Evolutionary conservation across 2,888 invertebrate species (phyloP), one percentile per base, ranked within the genome.

Genomic region (Drosophila helvetica): DNA sequence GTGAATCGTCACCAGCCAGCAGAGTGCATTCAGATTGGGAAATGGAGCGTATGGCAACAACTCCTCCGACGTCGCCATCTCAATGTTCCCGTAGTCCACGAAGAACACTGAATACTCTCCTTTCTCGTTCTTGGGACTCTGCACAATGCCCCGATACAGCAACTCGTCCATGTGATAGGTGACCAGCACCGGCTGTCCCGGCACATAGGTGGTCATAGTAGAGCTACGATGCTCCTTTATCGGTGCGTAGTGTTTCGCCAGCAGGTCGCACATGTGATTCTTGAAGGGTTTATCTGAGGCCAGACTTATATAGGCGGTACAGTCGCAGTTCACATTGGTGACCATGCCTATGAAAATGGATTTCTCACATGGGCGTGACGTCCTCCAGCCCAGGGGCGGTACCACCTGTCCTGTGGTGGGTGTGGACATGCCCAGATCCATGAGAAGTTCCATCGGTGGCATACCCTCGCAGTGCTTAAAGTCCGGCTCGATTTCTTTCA

Each of bases 1-100:
- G 50, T 93, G 80, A 22, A 97, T 92, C 12, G 92, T 80, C 77
- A 95, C 95, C 84, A 93, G 94, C 51, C 93, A 93, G 0, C 95
- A 94, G 89, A 96, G 94, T 15, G 94, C 93, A 0, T 96, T 96
- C 62, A 96, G 93, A 55, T 95, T 92, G 0, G 94, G 92, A 51
- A 95, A 93, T 6, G 94, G 93, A 1, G 95, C 93, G 77, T 93
- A 93, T 74, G 94, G 94, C 19, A 95, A 93, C 56, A 97, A 83
- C 58, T 94, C 93, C 1, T 92, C 90, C 15, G 93, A 92, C 0
- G 92, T 78, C 64, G 95, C 94, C 0, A 91, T 90, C 90, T 97
- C 97, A 46, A 94, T 93, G 88, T 96, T 97, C 0, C 98, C 98
- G 87, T 96, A 98, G 92, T 98, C 98, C 1, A 97, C 93, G 91